A percentile compares a stretch with the other conserved stretches of the same genome.
phyloP scores from a whole-genome alignment of 2,888 invertebrate genomes.

The Trichacis sp. region DNA sequence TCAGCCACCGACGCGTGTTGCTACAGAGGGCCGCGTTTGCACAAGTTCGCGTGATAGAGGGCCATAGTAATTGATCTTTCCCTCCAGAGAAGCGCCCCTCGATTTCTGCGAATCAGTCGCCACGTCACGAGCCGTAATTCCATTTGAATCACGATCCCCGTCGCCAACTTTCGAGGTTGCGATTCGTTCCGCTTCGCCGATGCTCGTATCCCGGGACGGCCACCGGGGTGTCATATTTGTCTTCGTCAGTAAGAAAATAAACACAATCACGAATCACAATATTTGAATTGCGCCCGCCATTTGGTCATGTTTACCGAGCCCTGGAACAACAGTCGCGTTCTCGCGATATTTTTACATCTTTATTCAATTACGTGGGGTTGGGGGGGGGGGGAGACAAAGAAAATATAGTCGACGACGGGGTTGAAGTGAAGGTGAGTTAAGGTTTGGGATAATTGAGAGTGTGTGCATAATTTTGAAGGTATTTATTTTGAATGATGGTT shows the following conservation, averaged over 20 bases:
- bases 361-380: neutral
- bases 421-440: too few species aligned
- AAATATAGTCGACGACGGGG: too few species aligned
- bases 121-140: constrained; percentile 8
- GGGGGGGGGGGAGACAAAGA: too few species aligned
- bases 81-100: constrained; percentile 4
- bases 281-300: constrained; percentile 5
- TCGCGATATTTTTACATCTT: constrained; percentile 1
- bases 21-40: constrained; percentile 35
- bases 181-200: constrained; percentile 13
- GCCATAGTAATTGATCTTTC: constrained; percentile 16
- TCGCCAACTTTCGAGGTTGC: constrained; percentile 3
- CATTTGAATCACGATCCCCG: constrained; percentile 11
- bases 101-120: constrained; percentile 6
- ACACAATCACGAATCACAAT: constrained; percentile 8
- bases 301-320: constrained; percentile 3
- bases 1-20: constrained; percentile 52
- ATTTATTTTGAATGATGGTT: too few species aligned
- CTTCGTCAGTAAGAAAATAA: constrained; percentile 11
- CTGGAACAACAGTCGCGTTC: neutral
- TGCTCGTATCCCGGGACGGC: neutral
- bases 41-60: constrained; percentile 19
- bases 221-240: constrained; percentile 6
- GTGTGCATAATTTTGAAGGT: too few species aligned
- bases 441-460: too few species aligned